Base-by-base conservation (phyloP, 1,140 invertebrate genomes). In the Ceratina australensis region DNA sequence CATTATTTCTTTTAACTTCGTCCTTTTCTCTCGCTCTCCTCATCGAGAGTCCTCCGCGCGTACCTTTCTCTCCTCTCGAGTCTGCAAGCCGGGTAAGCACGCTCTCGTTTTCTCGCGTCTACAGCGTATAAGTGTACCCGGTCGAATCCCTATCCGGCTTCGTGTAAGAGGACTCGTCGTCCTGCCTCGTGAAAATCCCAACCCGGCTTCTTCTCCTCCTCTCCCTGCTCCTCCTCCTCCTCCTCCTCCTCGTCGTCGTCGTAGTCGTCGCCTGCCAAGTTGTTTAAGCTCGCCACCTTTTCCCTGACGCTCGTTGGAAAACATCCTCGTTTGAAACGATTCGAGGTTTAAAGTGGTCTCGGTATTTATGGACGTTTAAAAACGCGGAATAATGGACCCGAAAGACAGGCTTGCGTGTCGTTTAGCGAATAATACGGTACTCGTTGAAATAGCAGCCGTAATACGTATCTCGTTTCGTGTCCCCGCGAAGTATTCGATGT, bases 111-210 rank as follows among this genome's bases (percentile, higher is more conserved):
- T 80, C 82, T 79, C 56, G 63, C 54, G 59, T 22, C 63, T 65
- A 42, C 20, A 76, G 65, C 72, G 71, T n/a, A 67, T 79, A 71
- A 66, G 71, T 66, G 57, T 50, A 71, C 71, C 60, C 8, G 20
- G 50, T 54, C 50, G 50, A 65, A 26, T 79, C 71, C 75, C 82
- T 79, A 82, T 69, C 69, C 74, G 57, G 52, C 82, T 82, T 81
- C 82, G 78, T 85, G 7, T 85, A 85, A 85, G 79, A 82, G 82
- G 80, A 60, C 76, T 83, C 33, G 77, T 79, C 63, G 72, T 83
- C 77, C 69, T 83, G 82, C 61, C 50, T 67, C 65, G 82, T 82
- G 81, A 79, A 83, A 83, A 82, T 79, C 81, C 66, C 63, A 47
- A 66, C 47, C 57, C 57, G 54, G 65, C 60, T n/a, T n/a, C n/a